Percentiles rank a stretch among this genome's conserved stretches.
These are phyloP conservation scores for Macrocentrus cingulum DNA, from an alignment of 1,140 invertebrate species.

Conservation along the genomic window DNA sequence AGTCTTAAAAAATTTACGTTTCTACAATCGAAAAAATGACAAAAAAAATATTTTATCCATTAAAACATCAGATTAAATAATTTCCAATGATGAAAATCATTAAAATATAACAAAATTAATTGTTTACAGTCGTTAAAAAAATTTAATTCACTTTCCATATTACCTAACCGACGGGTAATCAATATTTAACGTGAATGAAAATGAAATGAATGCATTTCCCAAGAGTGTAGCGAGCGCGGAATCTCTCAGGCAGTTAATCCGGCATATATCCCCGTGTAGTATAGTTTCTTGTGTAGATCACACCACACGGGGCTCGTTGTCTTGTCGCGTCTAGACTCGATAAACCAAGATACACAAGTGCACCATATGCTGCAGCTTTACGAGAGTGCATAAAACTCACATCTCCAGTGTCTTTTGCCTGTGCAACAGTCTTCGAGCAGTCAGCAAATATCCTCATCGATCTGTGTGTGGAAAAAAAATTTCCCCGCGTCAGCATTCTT, in stretches of 20 bases:
- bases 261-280: neutral
- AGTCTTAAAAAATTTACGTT: too few species aligned
- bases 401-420: constrained; percentile 15
- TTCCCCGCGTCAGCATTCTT: too few species aligned
- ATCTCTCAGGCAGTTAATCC: constrained; percentile 10
- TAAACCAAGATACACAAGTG: constrained; percentile 28
- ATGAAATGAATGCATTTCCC: constrained; percentile 13
- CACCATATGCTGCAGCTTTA: constrained; percentile 31
- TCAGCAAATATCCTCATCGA: neutral
- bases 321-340: constrained; percentile 32
- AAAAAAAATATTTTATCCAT: too few species aligned
- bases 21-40: too few species aligned
- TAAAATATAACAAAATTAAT: too few species aligned
- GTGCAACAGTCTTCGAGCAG: neutral
- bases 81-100: too few species aligned
- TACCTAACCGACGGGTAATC: too few species aligned
- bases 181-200: too few species aligned
- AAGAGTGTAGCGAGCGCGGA: neutral
- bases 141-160: too few species aligned
- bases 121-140: too few species aligned
- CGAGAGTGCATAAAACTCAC: constrained; percentile 25
- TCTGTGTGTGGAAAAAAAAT: too few species aligned
- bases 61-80: too few species aligned
- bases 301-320: constrained; percentile 26
- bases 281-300: constrained; percentile 3